A percentile compares a stretch with the other conserved stretches of the same genome.
phyloP scores from a whole-genome alignment of 2,888 invertebrate species.

The Lampropteryx suffumata region DNA sequence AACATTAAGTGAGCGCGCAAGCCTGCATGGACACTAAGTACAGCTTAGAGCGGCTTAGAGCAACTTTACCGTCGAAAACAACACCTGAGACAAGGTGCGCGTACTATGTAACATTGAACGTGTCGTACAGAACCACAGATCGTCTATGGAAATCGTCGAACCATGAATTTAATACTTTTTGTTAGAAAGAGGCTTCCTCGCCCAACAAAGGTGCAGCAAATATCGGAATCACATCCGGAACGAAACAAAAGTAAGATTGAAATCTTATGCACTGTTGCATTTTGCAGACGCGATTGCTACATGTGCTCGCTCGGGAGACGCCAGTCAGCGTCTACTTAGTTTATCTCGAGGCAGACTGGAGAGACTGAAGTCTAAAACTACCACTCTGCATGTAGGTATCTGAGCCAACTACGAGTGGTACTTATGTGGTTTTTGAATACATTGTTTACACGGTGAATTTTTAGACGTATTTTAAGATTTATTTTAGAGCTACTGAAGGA shows the following conservation, averaged over 20 bases:
- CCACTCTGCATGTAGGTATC: constrained; percentile 31
- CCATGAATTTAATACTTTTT: background rate
- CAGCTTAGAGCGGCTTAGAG: constrained; percentile 69
- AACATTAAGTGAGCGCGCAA: constrained; percentile 61
- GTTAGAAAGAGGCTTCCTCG: background rate
- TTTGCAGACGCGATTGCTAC: constrained; percentile 73
- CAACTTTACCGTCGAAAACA: constrained; percentile 70
- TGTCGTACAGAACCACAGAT: constrained; percentile 15
- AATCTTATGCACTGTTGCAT: constrained; percentile 79
- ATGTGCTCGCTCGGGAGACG: constrained; percentile 70
- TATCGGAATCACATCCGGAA: constrained; percentile 29
- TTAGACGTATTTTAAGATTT: too few relatives aligned
- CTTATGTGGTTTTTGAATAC: constrained; percentile 20
- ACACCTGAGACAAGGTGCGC: constrained; percentile 64
- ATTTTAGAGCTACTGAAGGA: too few relatives aligned
- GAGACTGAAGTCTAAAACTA: constrained; percentile 42
- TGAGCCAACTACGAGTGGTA: constrained; percentile 37
- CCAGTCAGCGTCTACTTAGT: constrained; percentile 77
- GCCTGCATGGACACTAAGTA: constrained; percentile 61
- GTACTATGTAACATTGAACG: constrained; percentile 49
- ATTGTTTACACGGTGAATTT: background rate
- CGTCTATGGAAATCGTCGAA: background rate
- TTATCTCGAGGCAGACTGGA: constrained; percentile 54
- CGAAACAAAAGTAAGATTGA: constrained; percentile 69
- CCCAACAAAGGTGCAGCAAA: constrained; percentile 34